Evolutionary conservation across 2,113 vertebrate species (phyloP).

Genomic region (Phylloscopus trochiloides): DNA sequence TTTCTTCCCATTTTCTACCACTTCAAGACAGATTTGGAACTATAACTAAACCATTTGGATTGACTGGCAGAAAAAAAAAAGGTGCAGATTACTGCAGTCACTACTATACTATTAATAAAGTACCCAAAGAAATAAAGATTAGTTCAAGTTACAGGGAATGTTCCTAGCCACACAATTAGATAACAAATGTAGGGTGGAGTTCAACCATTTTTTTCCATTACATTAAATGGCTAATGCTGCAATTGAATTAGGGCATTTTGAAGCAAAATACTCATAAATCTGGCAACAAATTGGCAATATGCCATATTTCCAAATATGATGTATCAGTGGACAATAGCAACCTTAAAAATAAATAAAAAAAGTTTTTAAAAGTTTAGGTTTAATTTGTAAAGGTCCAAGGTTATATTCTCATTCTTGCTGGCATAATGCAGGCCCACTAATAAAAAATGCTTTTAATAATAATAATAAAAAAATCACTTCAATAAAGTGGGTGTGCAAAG

Average conservation of each 20-base stretch:
- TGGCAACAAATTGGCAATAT: not conserved
- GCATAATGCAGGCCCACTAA: not conserved
- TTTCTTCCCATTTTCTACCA: not conserved
- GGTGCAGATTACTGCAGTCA: not conserved
- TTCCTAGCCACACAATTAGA: not conserved
- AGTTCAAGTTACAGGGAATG: not conserved
- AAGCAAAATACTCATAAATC: not conserved
- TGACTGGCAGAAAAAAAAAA: not conserved
- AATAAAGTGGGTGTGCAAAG: not conserved
- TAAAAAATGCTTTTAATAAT: not conserved
- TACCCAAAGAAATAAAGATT: not conserved
- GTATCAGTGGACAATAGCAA: not conserved
- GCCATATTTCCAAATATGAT: not conserved
- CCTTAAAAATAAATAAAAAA: not conserved
- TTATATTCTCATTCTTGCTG: not conserved
- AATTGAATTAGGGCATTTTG: not conserved
- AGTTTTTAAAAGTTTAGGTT: rapidly evolving
- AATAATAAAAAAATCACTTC: not conserved
- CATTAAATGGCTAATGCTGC: not conserved
- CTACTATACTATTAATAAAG: not conserved
- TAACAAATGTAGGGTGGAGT: not conserved
- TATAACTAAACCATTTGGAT: not conserved
- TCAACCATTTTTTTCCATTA: not conserved
- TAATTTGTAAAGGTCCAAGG: not conserved
- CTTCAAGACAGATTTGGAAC: not conserved